Base-by-base conservation (phyloP, 2,888 invertebrate species). In the Metopia argyrocephala region DNA sequence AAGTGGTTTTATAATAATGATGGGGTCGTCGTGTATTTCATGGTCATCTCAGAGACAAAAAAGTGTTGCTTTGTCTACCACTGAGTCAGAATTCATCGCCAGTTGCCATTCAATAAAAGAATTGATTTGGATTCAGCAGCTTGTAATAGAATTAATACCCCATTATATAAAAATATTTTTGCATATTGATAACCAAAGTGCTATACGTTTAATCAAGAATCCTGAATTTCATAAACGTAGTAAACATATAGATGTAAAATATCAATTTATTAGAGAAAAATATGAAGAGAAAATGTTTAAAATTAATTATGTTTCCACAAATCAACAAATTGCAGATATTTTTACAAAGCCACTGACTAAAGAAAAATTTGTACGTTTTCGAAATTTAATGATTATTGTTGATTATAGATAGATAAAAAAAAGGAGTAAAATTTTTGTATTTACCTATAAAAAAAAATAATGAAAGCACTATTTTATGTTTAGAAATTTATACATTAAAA, bases 21-120 rank as follows among this genome's bases (percentile, higher is more conserved):
- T 76, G 18, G 65, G 65, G 15, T 70, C 74, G 21, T 66, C 70
- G 12, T 50, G 61, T 31, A 78, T 64, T 31, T 65, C 66, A 27
- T 82, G 75, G 74, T 68, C 74, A 45, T 81, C 78, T 28, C 56
- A 78, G 64, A 56, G 74, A 20, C 70, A 81, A 70, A 81, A 75
- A 59, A 31, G 74, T 70, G 75, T 70, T 45, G 62, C 75, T 5
- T 7, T 79, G 52, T 75, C 74, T 45, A 79, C 69, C 7, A 79
- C 65, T 52, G 75, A 75, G 31, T 69, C 79, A 5, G 75, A 79
- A 52, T 79, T 62, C 28, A 62, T 78, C 18, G 65, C 78, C 15
- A 74, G 57, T 21, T 75, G 79, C 23, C 69, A 68, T 56, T 48
- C 57, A 69, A 69, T 79, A 28, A 79, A 75, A 20, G 65, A 79